Conservation (phyloP, 2,888 invertebrate species). For the Nemurella pictetii region DNA sequence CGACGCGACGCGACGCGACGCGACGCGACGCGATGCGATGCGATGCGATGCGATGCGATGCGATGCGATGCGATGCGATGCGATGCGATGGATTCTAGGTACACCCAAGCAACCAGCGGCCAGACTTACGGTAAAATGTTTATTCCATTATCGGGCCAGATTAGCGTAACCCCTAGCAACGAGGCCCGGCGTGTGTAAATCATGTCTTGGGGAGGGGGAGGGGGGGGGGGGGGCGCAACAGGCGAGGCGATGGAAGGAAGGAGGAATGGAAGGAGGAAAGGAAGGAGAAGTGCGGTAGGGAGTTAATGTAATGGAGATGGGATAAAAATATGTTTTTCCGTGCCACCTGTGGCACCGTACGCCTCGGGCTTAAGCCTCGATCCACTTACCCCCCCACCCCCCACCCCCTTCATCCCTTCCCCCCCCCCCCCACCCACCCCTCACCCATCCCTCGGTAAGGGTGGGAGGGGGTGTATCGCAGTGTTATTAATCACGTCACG, state of each 20-base stretch:
- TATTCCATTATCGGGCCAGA: background rate
- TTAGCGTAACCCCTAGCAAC: background rate
- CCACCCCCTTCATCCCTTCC: background rate
- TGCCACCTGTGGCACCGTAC: background rate
- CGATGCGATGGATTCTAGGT: no score
- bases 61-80: no score
- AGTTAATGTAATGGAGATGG: background rate
- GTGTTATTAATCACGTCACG: background rate
- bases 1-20: no score
- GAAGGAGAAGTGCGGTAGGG: background rate
- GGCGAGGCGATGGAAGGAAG: background rate
- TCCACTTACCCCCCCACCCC: background rate
- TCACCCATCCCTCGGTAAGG: no score
- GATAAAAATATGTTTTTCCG: background rate
- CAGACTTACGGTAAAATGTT: background rate
- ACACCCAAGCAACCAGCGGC: background rate
- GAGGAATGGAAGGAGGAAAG: background rate
- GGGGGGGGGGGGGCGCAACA: background rate
- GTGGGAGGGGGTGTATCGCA: no score
- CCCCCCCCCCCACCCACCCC: background rate
- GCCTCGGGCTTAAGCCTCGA: background rate
- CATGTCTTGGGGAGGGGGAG: background rate
- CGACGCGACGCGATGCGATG: no score
- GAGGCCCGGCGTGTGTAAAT: background rate
- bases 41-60: no score